Base-by-base conservation (phyloP, 2,113 vertebrate genomes). In the Pyrgilauda ruficollis region DNA sequence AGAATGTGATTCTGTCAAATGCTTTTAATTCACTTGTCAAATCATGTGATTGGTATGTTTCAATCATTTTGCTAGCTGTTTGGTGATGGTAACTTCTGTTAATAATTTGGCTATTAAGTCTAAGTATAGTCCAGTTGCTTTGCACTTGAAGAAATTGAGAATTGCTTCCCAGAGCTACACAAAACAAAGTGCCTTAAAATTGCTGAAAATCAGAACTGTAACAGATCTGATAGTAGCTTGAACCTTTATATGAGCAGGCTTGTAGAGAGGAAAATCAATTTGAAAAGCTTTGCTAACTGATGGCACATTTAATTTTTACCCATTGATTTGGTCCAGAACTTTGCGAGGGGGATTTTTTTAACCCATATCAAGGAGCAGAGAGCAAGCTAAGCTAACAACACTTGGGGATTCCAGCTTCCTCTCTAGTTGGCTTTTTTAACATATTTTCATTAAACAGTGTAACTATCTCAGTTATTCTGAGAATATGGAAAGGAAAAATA, bases 311-410 rank as follows among this genome's bases (percentile, higher is more conserved):
- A 18, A 44, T 64, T 14, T 84, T 92, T 64, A 69, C 24, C 6
- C 7, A 47, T 22, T 67, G 26, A 67, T 84, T 67, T 91, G 30
- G 11, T 33, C 61, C 16, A 81, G 52, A 89, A 39, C 11, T 75
- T 2, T 0, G 30, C 49, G 64, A 87, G 7, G 49, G 14, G 30
- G 17, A 19, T 47, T 66, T 86, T 88, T 87, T 94, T 49, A 50
- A 82, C 11, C 4, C 18, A 0, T 52, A 68, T 49, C 15, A 68
- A 52, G 26, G 20, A 63, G 13, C 1, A 0, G 28, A 47, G 22
- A 84, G 44, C 6, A 69, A 55, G 14, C 26, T 66, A 58, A 70
- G 9, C 28, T 77, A 55, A 59, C 23, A 74, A 15, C 8, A 46
- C 6, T 4, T 80, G 26, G 44, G 8, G 7, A 6, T 68, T 79